phyloP scores from a whole-genome alignment of 1,140 invertebrate species.

The Brachionus paranguensis region DNA sequence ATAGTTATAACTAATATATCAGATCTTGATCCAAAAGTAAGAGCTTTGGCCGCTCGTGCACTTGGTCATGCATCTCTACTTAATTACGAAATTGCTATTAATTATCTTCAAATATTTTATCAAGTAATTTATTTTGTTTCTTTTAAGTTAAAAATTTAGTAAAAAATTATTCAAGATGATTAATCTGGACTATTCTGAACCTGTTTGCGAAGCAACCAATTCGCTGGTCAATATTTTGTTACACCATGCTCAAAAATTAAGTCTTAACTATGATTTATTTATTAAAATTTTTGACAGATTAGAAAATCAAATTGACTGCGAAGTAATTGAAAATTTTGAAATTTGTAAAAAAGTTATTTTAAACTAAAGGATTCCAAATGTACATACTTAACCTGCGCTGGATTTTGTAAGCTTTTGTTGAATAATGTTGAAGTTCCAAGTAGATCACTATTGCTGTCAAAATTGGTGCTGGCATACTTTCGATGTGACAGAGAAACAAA shows the following conservation, averaged over 20 bases:
- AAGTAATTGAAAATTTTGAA: not conserved
- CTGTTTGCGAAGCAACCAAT: not conserved
- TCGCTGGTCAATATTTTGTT: not conserved
- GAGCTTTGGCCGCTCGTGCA: not conserved
- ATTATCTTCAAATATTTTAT: conserved; percentile 1
- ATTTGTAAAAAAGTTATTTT: not conserved
- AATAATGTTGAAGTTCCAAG: not conserved
- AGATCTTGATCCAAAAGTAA: not conserved
- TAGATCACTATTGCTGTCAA: not conserved
- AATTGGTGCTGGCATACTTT: not conserved
- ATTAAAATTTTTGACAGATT: not conserved
- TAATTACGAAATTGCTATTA: not conserved
- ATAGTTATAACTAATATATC: not conserved
- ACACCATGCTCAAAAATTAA: not conserved
- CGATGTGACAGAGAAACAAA: not conserved
- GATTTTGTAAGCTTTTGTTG: not conserved
- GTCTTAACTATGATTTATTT: not conserved
- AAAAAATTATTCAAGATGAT: conserved; percentile 11
- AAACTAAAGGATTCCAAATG: not conserved
- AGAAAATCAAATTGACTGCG: conserved; percentile 13
- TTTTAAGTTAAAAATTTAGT: not conserved
- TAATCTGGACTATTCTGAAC: conserved; percentile 5
- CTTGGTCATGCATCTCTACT: not conserved
- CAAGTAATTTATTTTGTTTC: not conserved
- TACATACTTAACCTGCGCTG: not conserved